phyloP scores from a whole-genome alignment of 2,797 vertebrate genomes.

The Crypturellus tataupa region DNA sequence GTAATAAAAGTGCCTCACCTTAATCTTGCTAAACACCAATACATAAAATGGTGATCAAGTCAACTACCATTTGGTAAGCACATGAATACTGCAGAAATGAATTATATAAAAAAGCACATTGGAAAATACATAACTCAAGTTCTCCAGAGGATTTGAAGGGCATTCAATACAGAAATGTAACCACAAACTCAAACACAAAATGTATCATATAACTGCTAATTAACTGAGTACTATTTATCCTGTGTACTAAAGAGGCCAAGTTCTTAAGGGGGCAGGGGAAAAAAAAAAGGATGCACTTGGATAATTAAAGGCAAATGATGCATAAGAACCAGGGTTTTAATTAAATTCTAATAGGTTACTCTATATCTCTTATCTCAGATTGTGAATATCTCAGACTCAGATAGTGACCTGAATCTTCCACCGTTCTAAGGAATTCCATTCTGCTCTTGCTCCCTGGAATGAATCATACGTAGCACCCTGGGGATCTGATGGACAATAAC shows the following conservation, averaged over 20 bases:
- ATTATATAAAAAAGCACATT: not conserved
- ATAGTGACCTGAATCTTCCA: not conserved
- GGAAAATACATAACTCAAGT: not conserved
- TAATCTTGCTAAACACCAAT: not conserved
- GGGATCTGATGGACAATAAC: rapidly evolving
- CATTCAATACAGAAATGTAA: not conserved
- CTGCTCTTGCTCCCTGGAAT: not conserved
- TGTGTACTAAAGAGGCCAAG: not conserved
- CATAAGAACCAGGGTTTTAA: not conserved
- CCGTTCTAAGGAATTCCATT: not conserved
- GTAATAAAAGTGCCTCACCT: not conserved
- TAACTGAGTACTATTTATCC: not conserved
- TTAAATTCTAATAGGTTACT: not conserved
- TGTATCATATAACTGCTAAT: not conserved
- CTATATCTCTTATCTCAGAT: not conserved
- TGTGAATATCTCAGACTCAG: not conserved
- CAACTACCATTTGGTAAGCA: not conserved
- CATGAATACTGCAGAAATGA: not conserved
- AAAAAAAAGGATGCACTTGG: not conserved
- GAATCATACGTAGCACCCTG: rapidly evolving
- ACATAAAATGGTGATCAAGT: not conserved
- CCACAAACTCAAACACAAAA: not conserved
- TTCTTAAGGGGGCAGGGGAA: not conserved
- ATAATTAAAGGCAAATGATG: not conserved
- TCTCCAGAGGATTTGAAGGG: not conserved